These are phyloP conservation scores for Syrrhaptes paradoxus DNA, from an alignment of 2,113 vertebrate genomes.

Conservation along the genomic window DNA sequence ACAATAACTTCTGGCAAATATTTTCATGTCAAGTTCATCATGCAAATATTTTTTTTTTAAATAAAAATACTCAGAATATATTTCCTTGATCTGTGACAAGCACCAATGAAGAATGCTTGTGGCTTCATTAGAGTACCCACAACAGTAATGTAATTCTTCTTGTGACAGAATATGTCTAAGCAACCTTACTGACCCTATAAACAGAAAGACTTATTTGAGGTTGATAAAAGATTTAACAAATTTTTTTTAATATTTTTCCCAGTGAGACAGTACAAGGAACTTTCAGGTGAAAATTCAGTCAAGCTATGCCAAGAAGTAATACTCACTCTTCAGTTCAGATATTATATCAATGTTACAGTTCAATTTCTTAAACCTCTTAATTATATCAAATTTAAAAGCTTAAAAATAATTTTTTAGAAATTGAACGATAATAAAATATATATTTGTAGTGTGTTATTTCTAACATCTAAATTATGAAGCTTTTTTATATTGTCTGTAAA, in stretches of 20 bases:
- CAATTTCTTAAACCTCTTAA: not conserved
- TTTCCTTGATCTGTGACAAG: not conserved
- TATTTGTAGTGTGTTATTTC: not conserved
- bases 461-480: not conserved
- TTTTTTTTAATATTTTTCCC: not conserved
- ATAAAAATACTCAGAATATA: not conserved
- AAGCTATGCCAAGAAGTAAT: not conserved
- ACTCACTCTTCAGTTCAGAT: not conserved
- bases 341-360: not conserved
- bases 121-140: not conserved
- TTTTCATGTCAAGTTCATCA: not conserved
- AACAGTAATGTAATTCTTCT: not conserved
- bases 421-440: not conserved
- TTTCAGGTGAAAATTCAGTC: not conserved
- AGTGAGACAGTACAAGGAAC: not conserved
- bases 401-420: not conserved
- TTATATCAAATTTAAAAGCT: not conserved
- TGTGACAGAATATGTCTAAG: not conserved
- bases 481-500: not conserved
- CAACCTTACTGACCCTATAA: not conserved
- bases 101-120: not conserved
- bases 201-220: not conserved
- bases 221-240: not conserved
- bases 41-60: not conserved
- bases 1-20: not conserved